phyloP scores from a whole-genome alignment of 2,797 vertebrate species.

The Bryconaethiops microstoma region DNA sequence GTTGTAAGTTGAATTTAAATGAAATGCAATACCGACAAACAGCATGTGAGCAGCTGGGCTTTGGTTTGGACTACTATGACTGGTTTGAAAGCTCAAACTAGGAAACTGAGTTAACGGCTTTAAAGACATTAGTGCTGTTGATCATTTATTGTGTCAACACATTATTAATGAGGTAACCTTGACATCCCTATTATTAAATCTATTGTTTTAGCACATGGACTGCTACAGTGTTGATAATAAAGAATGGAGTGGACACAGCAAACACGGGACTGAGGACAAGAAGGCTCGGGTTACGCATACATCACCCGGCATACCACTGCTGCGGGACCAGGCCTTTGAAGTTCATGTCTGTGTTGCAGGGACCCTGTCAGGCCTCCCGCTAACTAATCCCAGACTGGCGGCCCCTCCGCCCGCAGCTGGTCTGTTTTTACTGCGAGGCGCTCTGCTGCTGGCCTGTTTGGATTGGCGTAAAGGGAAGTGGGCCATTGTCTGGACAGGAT shows the following conservation, averaged over 20 bases:
- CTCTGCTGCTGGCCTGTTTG: slow-evolving; percentile 68
- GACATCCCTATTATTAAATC: background rate
- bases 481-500: slow-evolving; percentile 84
- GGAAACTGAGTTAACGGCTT: too few relatives aligned
- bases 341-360: slow-evolving; percentile 32
- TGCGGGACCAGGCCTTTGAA: slow-evolving; percentile 55
- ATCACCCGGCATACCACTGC: slow-evolving; percentile 40
- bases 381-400: slow-evolving; percentile 61
- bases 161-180: too few relatives aligned
- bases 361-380: slow-evolving; percentile 50
- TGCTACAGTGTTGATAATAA: too few relatives aligned
- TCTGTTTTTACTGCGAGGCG: slow-evolving; percentile 60
- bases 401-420: slow-evolving; percentile 21
- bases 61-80: too few relatives aligned
- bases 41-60: too few relatives aligned
- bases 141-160: too few relatives aligned
- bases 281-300: slow-evolving; percentile 46
- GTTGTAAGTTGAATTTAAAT: too few relatives aligned
- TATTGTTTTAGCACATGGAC: background rate
- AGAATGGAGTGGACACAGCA: background rate
- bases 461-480: slow-evolving; percentile 64
- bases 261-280: slow-evolving; percentile 40
- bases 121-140: too few relatives aligned
- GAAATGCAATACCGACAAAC: too few relatives aligned
- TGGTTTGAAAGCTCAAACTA: too few relatives aligned